Conservation (phyloP, 35 echinoderm and acorn worm genomes). For the Diadema setosum region DNA sequence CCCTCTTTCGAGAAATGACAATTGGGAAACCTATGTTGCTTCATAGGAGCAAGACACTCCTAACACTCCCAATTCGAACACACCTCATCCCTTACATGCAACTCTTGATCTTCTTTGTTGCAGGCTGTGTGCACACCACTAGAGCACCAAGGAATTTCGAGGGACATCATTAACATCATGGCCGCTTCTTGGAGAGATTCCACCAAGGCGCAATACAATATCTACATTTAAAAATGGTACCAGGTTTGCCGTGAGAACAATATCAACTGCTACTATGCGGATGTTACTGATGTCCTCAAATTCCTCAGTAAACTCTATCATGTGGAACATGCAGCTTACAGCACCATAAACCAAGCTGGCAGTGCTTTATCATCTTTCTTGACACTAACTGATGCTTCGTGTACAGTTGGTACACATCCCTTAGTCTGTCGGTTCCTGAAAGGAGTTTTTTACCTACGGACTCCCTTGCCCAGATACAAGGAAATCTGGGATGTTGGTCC, state of each 20-base stretch:
- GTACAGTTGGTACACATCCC: conserved; percentile 9
- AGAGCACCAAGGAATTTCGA: not conserved
- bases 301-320: not conserved
- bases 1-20: not conserved
- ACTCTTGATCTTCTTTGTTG: conserved; percentile 30
- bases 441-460: not conserved
- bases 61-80: not conserved
- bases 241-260: conserved; percentile 8
- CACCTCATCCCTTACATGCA: not conserved
- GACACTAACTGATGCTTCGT: not conserved
- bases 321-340: not conserved
- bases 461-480: too few species aligned
- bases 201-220: conserved; percentile 22
- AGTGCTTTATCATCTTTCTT: conserved; percentile 24
- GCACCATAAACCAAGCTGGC: conserved; percentile 28
- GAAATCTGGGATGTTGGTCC: too few species aligned
- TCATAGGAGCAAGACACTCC: not conserved
- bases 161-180: not conserved
- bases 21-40: conserved; percentile 1
- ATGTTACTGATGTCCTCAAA: not conserved
- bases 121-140: not conserved
- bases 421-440: conserved; percentile 12
- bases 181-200: not conserved
- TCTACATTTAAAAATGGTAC: conserved; percentile 7
- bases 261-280: not conserved